These are phyloP conservation scores for Pholis gunnellus DNA, from an alignment of 2,113 vertebrate species.

Conservation along the genomic window DNA sequence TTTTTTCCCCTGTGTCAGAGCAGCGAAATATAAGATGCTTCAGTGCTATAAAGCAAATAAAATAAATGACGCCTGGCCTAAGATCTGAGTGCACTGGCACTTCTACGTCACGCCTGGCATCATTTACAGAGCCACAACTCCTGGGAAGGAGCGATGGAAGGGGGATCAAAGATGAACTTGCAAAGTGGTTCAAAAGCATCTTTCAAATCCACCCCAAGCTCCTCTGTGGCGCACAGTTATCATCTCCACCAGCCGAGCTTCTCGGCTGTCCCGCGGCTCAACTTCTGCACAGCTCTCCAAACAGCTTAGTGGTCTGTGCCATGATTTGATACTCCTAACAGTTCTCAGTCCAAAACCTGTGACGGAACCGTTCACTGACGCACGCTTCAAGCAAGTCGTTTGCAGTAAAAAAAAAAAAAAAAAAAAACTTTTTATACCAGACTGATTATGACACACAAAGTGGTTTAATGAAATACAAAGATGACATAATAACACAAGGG, in stretches of 20 bases:
- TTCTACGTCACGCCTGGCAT: conserved; percentile 66
- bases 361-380: conserved; percentile 7
- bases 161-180: conserved; percentile 55
- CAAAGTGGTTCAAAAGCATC: conserved; percentile 60
- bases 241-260: conserved; percentile 37
- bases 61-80: conserved; percentile 57
- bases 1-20: conserved; percentile 38
- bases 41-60: conserved; percentile 49
- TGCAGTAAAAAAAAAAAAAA: neutral
- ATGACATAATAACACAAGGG: conserved; percentile 22
- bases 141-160: conserved; percentile 67
- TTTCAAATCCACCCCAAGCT: conserved; percentile 58
- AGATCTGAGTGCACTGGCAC: conserved; percentile 55
- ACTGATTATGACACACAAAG: conserved; percentile 28
- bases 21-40: conserved; percentile 42
- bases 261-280: conserved; percentile 18
- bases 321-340: conserved; percentile 22
- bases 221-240: conserved; percentile 55
- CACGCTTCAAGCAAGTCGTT: conserved; percentile 1
- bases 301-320: conserved; percentile 33
- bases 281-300: conserved; percentile 37
- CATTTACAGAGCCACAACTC: conserved; percentile 72
- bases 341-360: conserved; percentile 20
- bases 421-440: conserved; percentile 3
- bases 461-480: conserved; percentile 33